Percentiles rank a stretch among this genome's conserved stretches.
Evolutionary conservation across 2,888 invertebrate genomes (phyloP).

Genomic region (Camptogramma bilineatum): DNA sequence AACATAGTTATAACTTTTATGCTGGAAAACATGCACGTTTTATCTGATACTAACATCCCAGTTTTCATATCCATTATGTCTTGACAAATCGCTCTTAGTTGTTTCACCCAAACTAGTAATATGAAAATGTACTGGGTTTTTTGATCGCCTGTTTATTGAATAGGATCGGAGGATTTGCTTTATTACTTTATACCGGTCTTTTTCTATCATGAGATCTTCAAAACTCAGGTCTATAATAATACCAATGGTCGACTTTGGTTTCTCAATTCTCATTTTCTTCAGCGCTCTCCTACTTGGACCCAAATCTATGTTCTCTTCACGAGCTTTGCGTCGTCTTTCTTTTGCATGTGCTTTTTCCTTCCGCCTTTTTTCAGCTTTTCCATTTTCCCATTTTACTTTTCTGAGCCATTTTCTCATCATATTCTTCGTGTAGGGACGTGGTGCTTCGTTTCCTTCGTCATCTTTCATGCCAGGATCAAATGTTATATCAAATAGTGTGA

Average conservation of each 20-base stretch:
- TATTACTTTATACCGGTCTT: conserved; percentile 94
- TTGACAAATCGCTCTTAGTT: conserved; percentile 89
- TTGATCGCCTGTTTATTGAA: conserved; percentile 93
- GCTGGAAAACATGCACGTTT: background rate
- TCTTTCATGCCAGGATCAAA: conserved; percentile 80
- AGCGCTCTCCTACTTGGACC: conserved; percentile 93
- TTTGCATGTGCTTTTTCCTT: conserved; percentile 90
- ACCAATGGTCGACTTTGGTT: conserved; percentile 88
- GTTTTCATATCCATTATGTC: conserved; percentile 94
- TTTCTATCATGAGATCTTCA: conserved; percentile 95
- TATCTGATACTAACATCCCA: conserved; percentile 91
- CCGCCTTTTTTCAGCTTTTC: conserved; percentile 88
- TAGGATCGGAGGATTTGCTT: conserved; percentile 97
- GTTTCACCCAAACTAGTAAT: conserved; percentile 92
- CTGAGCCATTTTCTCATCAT: conserved; percentile 89
- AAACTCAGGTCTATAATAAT: conserved; percentile 96
- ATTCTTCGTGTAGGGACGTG: conserved; percentile 85
- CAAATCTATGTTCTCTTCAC: conserved; percentile 88
- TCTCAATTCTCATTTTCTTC: conserved; percentile 89
- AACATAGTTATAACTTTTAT: no score
- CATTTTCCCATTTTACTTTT: conserved; percentile 89
- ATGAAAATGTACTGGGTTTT: conserved; percentile 92
- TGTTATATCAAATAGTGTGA: conserved; percentile 72
- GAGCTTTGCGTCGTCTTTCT: conserved; percentile 88
- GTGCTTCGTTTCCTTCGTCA: conserved; percentile 73